Evolutionary conservation across 2,113 vertebrate genomes (phyloP), one percentile per base, ranked within the genome.

Genomic region (Hippocampus guttulatus): DNA sequence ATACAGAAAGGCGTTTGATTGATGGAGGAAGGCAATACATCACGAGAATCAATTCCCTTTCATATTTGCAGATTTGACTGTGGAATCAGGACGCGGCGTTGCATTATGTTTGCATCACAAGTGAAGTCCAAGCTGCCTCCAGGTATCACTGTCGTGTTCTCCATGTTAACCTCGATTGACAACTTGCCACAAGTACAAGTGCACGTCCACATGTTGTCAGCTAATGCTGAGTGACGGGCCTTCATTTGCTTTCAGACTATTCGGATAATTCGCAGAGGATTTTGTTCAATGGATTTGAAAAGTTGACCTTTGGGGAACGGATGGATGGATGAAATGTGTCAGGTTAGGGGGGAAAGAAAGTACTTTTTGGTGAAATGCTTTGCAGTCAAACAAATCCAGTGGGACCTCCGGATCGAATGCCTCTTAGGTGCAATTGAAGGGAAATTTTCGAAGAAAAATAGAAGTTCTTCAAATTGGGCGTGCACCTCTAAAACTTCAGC

Each of bases 261-360:
- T 81, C 78, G 75, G 23, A 84, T 70, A 70, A 83, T 83, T 85
- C 80, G 81, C 80, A 7, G 14, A 81, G 80, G 76, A 84, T 88
- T 89, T 6, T 91, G 88, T 91, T 88, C 87, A 84, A 88, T 87
- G 86, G 89, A 88, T 92, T 86, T 89, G 75, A 89, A 85, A 86
- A 88, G 76, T 76, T 84, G 87, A 88, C 76, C 41, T 80, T 41
- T 38, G 57, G 45, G 72, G 51, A 47, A 65, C 5, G 33, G 78
- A 75, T 70, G 73, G 74, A 75, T 60, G 43, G 58, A 16, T 30
- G 27, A 16, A 76, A 90, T 84, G 74, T 81, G 58, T 61, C 25
- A 33, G 8, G 27, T 61, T 61, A 15, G 15, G 57, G 43, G 27
- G 43, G 27, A 75, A 76, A 72, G 23, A 69, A 73, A 69, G 57